Percentiles rank a stretch among this genome's conserved stretches.
Evolutionary conservation across 1,140 invertebrate genomes (phyloP).

Genomic region (Caenorhabditis inopinata): DNA sequence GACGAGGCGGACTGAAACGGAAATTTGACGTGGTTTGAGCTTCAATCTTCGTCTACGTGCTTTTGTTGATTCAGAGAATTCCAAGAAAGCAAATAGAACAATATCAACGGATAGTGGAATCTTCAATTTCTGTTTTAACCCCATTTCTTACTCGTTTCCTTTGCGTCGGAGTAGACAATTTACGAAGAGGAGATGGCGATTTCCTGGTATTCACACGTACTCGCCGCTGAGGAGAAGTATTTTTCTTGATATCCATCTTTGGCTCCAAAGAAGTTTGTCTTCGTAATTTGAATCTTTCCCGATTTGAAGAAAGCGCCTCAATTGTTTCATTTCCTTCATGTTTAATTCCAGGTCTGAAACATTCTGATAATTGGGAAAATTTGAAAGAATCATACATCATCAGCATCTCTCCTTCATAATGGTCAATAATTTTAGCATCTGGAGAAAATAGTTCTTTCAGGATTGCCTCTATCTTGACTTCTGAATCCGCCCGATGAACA

Average conservation of each 20-base stretch:
- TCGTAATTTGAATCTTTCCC: neutral
- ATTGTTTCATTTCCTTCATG: neutral
- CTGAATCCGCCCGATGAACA: neutral
- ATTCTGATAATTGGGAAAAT: neutral
- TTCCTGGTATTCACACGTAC: neutral
- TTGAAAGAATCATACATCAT: neutral
- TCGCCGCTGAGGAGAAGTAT: neutral
- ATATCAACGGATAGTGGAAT: neutral
- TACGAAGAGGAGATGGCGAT: neutral
- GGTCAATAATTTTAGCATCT: neutral
- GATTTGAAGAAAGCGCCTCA: neutral
- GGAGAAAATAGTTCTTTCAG: conserved; percentile 2
- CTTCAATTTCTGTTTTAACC: neutral
- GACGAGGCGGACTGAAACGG: neutral
- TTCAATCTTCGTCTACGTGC: neutral
- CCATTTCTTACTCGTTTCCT: neutral
- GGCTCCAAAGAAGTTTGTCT: neutral
- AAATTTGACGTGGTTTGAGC: neutral
- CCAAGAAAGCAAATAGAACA: conserved; percentile 3
- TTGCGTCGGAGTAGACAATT: conserved; percentile 3
- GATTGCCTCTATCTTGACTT: conserved; percentile 1
- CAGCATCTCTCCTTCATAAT: neutral
- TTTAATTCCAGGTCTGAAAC: neutral
- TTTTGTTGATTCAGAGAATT: neutral
- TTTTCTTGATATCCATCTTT: neutral